Base-by-base conservation (phyloP, 2,888 invertebrate genomes). In the Stegophylla sp. region DNA sequence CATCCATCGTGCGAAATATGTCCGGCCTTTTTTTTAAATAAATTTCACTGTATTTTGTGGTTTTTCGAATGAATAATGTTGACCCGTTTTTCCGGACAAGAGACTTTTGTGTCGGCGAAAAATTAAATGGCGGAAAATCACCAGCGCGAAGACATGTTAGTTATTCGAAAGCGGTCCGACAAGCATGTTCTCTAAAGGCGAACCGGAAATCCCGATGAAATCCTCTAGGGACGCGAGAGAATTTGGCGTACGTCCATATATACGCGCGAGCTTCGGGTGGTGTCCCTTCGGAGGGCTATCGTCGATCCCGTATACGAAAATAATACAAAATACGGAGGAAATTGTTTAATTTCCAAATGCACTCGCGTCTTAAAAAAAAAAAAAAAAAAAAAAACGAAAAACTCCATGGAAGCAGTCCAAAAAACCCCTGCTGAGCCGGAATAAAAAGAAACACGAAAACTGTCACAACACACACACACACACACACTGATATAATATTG, bases 261-360 rank as follows among this genome's bases (percentile, higher is more conserved):
- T 0, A 23, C 17, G n/a, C n/a, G n/a, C n/a, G n/a, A n/a, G n/a
- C n/a, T n/a, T n/a, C n/a, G n/a, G n/a, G n/a, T n/a, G 4, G 20
- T 43, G 12, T n/a, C 63, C 34, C 51, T 63, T 48, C 17, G 15
- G 48, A 48, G 17, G 63, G 17, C 48, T 64, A 41, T 23, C 15
- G 12, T 61, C 20, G 51, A 51, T 12, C 34, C 64, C 13, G 17
- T 51, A n/a, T n/a, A 76, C 53, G 9, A 53, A 76, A 53, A 76
- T 51, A 28, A 53, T 53, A 26, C 4, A 43, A 66, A 43, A 53
- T 41, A 51, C 41, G 13, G 26, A 75, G 9, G 20, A 53, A 66
- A 76, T 51, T 76, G n/a, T 66, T 76, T 53, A 76, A 64, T 66
- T 64, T 53, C 17, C 41, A 76, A 76, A 53, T 51, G 51, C 26